These are phyloP conservation scores for Eurytoma adleriae DNA, from an alignment of 2,888 invertebrate species.

Conservation along the genomic window DNA sequence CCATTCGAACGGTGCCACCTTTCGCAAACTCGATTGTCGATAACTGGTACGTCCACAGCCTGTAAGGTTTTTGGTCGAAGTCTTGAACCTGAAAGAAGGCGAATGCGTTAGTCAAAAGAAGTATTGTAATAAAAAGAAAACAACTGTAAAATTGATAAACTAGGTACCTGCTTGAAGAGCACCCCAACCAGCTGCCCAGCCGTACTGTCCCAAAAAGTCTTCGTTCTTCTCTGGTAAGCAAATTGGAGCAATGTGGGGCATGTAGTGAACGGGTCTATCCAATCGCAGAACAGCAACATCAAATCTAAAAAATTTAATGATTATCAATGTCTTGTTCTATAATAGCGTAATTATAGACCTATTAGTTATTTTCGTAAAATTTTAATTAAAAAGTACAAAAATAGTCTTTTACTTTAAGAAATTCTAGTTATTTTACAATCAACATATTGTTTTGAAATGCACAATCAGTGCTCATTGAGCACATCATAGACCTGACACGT, in stretches of 20 bases:
- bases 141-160: not conserved
- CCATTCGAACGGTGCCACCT: conserved; percentile 85
- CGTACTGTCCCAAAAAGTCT: conserved; percentile 92
- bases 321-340: not conserved
- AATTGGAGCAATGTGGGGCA: conserved; percentile 94
- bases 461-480: not conserved
- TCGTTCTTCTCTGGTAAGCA: conserved; percentile 93
- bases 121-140: not conserved
- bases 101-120: not conserved
- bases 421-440: too few relatives aligned
- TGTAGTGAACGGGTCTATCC: conserved; percentile 92
- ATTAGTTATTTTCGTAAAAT: too few relatives aligned
- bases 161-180: conserved; percentile 82
- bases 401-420: too few relatives aligned
- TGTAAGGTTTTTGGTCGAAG: conserved; percentile 92
- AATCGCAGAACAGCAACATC: conserved; percentile 93
- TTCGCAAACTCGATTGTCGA: conserved; percentile 88
- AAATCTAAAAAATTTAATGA: conserved; percentile 78
- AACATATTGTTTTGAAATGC: too few relatives aligned
- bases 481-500: conserved; percentile 4
- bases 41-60: conserved; percentile 94
- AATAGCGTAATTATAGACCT: not conserved
- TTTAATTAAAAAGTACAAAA: too few relatives aligned
- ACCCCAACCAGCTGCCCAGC: conserved; percentile 96
- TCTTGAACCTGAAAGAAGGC: conserved; percentile 83